These are phyloP conservation scores for Ciconia nigra DNA, from an alignment of 2,797 vertebrate species.

Conservation along the genomic window DNA sequence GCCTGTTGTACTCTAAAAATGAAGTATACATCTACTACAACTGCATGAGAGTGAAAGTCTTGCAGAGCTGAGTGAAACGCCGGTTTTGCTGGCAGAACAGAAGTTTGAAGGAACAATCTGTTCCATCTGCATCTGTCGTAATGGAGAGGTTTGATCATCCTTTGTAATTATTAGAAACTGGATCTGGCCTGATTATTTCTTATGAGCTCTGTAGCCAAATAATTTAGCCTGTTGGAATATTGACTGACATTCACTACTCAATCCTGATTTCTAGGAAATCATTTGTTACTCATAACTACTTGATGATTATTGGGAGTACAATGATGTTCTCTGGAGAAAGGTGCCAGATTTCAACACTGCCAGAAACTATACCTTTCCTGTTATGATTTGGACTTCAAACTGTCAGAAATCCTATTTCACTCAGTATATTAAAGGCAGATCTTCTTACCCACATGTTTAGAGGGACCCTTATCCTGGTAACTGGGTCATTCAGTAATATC, in stretches of 20 bases:
- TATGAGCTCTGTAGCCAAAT: background rate
- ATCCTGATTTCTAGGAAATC: conserved; percentile 21
- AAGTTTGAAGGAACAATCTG: conserved; percentile 13
- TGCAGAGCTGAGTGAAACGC: background rate
- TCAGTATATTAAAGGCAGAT: background rate
- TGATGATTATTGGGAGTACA: background rate
- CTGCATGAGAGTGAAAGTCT: background rate
- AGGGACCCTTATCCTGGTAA: background rate
- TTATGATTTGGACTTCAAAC: background rate
- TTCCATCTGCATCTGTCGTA: background rate
- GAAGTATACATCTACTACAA: background rate
- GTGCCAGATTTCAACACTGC: background rate
- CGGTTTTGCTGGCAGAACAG: background rate
- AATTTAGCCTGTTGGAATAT: background rate
- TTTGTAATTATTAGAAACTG: background rate
- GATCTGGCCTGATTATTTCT: background rate
- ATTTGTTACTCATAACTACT: background rate
- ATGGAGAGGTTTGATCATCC: background rate
- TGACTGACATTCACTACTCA: background rate
- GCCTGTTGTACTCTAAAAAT: background rate
- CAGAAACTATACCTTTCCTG: background rate
- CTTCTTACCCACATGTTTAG: background rate
- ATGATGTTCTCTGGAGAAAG: background rate
- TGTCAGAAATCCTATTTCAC: background rate
- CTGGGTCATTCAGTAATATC: background rate